Evolutionary conservation across 2,888 invertebrate genomes (phyloP).

Genomic region (Drosophila testacea): DNA sequence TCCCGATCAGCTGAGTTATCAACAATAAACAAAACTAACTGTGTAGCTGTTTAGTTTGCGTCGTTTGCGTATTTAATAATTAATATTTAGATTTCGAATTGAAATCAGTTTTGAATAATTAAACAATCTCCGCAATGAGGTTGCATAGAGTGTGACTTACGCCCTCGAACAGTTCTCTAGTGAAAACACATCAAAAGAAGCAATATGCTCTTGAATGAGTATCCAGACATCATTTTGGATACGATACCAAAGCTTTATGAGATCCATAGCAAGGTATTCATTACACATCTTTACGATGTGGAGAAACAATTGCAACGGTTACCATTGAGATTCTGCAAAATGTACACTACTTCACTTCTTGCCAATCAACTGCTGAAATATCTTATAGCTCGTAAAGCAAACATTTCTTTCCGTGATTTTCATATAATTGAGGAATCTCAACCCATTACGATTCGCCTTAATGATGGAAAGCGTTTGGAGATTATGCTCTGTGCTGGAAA

Average conservation of each 20-base stretch:
- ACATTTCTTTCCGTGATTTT: slow-evolving; percentile 44
- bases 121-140: background rate
- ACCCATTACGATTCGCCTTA: slow-evolving; percentile 52
- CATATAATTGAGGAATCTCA: slow-evolving; percentile 37
- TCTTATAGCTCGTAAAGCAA: slow-evolving; percentile 37
- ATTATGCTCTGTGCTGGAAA: slow-evolving; percentile 65
- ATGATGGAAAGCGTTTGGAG: slow-evolving; percentile 54
- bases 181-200: background rate
- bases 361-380: slow-evolving; percentile 52
- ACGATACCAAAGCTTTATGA: slow-evolving; percentile 64
- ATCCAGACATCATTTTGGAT: slow-evolving; percentile 62
- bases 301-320: slow-evolving; percentile 38
- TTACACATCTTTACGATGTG: slow-evolving; percentile 49
- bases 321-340: slow-evolving; percentile 62
- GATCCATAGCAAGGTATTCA: slow-evolving; percentile 48
- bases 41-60: background rate
- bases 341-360: slow-evolving; percentile 62
- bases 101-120: background rate
- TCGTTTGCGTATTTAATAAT: background rate
- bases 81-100: background rate
- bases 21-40: background rate
- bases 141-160: background rate
- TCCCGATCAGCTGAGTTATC: slow-evolving; percentile 1
- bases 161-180: background rate
- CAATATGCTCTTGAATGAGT: slow-evolving; percentile 59